Evolutionary conservation across 2,113 vertebrate species (phyloP), one percentile per base, ranked within the genome.

Genomic region (Phalacrocorax pelagicus): DNA sequence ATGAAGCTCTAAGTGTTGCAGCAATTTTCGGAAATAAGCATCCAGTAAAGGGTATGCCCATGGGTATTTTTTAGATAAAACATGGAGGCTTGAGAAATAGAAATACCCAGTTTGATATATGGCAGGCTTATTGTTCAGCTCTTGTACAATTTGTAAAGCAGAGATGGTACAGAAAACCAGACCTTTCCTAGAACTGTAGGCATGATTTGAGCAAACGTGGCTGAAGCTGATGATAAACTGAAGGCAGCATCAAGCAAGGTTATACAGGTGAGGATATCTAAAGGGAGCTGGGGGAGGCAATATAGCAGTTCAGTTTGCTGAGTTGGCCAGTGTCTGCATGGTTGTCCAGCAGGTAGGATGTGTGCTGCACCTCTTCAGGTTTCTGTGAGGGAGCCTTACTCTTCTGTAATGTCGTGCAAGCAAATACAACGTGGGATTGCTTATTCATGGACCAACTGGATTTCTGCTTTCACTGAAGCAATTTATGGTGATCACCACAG

Each of bases 391-490:
- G 65, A 82, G 11, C 36, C 24, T 24, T 58, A 18, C 22, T 70
- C 15, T 47, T 74, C 18, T 30, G n/a, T 63, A 38, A 38, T 5
- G 20, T 32, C 22, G 8, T 36, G 34, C 44, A 55, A 17, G 18
- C 18, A 26, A 52, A 84, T 19, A 10, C 16, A 42, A 9, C 0
- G 0, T 36, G 49, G 15, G 26, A 27, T 44, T 0, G 1, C 36
- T 55, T 71, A 11, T 52, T 84, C 22, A 11, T 58, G 49, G 62
- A 55, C 47, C 40, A 69, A 20, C 17, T 42, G 20, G 49, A 38
- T 69, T 38, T 59, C 44, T 93, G 57, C 79, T 82, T 40, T 86
- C 66, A 17, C 44, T 79, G 62, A 24, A 92, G 44, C 38, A 52
- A 3, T 83, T 69, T 19, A 15, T 19, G 32, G 59, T 55, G 84